These are phyloP conservation scores for Cephus sareptanus DNA, from an alignment of 2,888 invertebrate genomes.

Conservation along the genomic window DNA sequence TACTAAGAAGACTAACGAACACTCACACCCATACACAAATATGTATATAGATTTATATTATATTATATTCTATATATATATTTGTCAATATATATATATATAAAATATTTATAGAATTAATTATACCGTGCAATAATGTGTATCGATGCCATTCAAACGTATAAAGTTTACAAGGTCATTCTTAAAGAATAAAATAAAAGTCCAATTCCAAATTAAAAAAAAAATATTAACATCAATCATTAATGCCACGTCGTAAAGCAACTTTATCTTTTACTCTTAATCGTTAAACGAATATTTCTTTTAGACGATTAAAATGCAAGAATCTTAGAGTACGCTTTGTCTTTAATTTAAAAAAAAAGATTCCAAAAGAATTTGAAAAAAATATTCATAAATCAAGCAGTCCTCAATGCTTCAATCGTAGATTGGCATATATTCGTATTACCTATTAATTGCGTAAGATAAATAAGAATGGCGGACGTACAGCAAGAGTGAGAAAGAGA, in stretches of 20 bases:
- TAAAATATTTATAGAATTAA: background rate
- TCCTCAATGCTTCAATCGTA: too few relatives aligned
- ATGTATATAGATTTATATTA: background rate
- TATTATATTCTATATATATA: background rate
- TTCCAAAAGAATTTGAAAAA: background rate
- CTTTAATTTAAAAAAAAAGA: background rate
- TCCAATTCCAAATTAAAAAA: too few relatives aligned
- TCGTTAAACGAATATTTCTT: background rate
- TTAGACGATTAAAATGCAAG: background rate
- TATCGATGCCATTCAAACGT: background rate
- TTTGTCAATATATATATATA: background rate
- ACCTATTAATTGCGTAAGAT: too few relatives aligned
- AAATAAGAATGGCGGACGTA: too few relatives aligned
- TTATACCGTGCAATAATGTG: background rate
- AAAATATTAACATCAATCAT: too few relatives aligned
- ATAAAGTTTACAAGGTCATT: background rate
- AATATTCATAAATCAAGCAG: too few relatives aligned
- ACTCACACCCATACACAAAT: background rate
- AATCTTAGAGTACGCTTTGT: background rate
- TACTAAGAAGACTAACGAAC: background rate
- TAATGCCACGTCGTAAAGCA: background rate
- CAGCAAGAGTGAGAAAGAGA: too few relatives aligned
- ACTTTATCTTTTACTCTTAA: background rate
- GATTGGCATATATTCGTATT: too few relatives aligned
- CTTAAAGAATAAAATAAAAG: slow-evolving; percentile 4